phyloP scores from a whole-genome alignment of 2,113 vertebrate species.

The Caretta caretta region DNA sequence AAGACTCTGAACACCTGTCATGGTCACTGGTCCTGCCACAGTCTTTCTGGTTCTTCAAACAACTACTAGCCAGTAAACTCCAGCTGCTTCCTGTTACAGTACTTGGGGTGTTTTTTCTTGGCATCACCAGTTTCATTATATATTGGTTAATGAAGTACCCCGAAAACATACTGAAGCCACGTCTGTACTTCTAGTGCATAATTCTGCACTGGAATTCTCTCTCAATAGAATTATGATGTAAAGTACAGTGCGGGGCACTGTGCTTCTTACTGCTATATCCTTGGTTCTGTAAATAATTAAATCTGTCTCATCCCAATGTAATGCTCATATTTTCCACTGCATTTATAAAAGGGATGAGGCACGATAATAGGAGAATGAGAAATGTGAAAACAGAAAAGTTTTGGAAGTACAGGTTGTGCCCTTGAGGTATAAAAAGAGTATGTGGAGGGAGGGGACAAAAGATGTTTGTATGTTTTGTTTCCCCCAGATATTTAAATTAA shows the following conservation, averaged over 20 bases:
- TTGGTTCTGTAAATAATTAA: not conserved
- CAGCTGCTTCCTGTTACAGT: not conserved
- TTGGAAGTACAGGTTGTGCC: not conserved
- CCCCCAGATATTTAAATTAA: not conserved
- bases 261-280: not conserved
- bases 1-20: not conserved
- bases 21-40: not conserved
- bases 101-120: not conserved
- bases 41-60: not conserved
- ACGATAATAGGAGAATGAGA: not conserved
- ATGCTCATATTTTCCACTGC: rapidly evolving
- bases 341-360: not conserved
- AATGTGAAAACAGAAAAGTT: not conserved
- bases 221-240: not conserved
- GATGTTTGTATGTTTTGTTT: not conserved
- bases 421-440: not conserved
- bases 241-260: not conserved
- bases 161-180: not conserved
- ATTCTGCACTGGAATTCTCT: not conserved
- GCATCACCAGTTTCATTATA: not conserved
- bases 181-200: not conserved
- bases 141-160: not conserved
- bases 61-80: not conserved
- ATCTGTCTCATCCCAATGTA: not conserved
- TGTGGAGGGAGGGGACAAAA: not conserved